Base-by-base conservation (phyloP, 2,888 invertebrate species). In the Amphimallon solstitiale region DNA sequence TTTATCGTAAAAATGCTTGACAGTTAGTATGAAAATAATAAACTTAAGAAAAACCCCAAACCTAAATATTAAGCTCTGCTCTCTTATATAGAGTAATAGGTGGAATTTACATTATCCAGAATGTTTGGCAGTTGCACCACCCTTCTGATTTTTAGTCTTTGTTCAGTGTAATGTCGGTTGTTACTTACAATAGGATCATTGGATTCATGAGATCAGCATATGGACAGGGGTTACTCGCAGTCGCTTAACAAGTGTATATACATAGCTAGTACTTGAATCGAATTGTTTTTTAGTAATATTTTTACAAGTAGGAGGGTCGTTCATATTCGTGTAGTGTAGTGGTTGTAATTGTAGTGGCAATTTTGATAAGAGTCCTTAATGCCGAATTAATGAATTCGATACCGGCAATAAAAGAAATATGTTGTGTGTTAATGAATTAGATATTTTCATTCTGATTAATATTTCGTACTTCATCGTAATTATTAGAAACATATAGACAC, bases 161-260 rank as follows among this genome's bases (percentile, higher is more conserved):
- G 59, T 56, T 49, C 65, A 63, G 46, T 68, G 67, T 70, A 71
- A 72, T 72, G 70, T 45, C 35, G 21, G 45, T 43, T 60, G 43
- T 29, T 43, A 60, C 45, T 29, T 29, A 60, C 46, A 60, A 60
- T 60, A 17, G 46, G 60, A 60, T 60, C 60, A 60, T 60, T 60
- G 43, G 60, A 54, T 54, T 54, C 54, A 37, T 38, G 17, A 19
- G 54, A 60, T 60, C 60, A 60, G 15, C 60, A 60, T 60, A 56
- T 56, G 56, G 56, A 35, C 14, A 45, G 60, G 60, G 60, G 60
- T 60, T 35, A 35, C 14, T 45, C 23, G 14, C 45, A 60, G 19
- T 46, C 21, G 34, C 45, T 60, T 60, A 38, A 37, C 21, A 56
- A 56, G 56, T 56, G 56, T 38, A 23, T 12, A 38, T n/a, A 14